Evolutionary conservation across 2,888 invertebrate genomes (phyloP), one percentile per base, ranked within the genome.

Genomic region (Epistrophe eligans): DNA sequence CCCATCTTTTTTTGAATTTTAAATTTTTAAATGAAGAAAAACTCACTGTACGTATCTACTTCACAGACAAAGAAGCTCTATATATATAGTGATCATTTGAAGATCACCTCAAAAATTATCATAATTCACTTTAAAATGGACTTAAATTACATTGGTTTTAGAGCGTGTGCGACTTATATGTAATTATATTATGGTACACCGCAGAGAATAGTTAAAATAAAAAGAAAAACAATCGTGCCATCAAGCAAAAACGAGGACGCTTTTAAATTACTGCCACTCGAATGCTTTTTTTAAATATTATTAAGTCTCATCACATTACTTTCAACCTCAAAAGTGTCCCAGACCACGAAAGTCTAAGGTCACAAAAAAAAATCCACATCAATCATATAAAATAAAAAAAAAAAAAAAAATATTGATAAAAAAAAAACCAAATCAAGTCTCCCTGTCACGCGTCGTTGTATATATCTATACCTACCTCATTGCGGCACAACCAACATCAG

Each of bases 331-430:
- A 77, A 77, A 38, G 58, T 72, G 77, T 52, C 80, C 73, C 80
- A 80, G 80, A 82, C 77, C 82, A 77, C 82, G 71, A 82, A 72
- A 52, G 15, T 72, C 52, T 82, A 82, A 82, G 82, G 77, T 77
- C 82, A 55, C 38, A 50, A 24, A 48, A 24, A 24, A 55, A 50
- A 35, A 40, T 64, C 43, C 19, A 70, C 45, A 57, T 74, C 35
- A 67, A 60, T 52, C 15, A 70, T 60, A 52, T 40, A 60, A 45
- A 62, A 35, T 6, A 35, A 7, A 38, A 28, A 50, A 73, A 32
- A 32, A 32, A 4, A 38, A 28, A 50, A 73, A 62, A 43, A 19
- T n/a, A 5, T 15, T 1, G 15, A 8, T 24, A 57, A 57, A 64
- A 67, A 32, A n/a, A 52, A 45, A 62, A 48, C 66, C 15, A 52